Evolutionary conservation across 1,140 invertebrate genomes (phyloP).

Genomic region (Drosophila neocordata): DNA sequence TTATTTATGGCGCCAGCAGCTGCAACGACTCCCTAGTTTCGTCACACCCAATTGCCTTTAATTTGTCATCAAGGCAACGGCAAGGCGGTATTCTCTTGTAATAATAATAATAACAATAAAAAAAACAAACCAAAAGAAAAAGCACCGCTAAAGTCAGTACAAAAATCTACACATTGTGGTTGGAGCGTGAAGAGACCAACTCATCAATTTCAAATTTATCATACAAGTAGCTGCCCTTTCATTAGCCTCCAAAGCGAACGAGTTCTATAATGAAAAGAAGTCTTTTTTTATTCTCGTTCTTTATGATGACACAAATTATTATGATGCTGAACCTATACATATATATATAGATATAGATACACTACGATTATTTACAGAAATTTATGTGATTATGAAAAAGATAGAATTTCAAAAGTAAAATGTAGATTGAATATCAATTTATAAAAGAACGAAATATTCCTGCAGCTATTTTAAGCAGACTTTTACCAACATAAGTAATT

Average conservation of each 20-base stretch:
- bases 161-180: constrained; percentile 24
- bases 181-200: constrained; percentile 38
- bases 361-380: not conserved
- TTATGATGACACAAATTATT: constrained; percentile 1
- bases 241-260: constrained; percentile 8
- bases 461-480: not conserved
- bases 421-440: not conserved
- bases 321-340: not conserved
- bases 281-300: not conserved
- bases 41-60: constrained; percentile 48
- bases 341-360: too few relatives aligned
- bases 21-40: constrained; percentile 34
- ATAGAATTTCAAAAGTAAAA: not conserved
- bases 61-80: constrained; percentile 41
- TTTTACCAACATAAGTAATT: too few relatives aligned
- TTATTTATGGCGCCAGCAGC: constrained; percentile 50
- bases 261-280: not conserved
- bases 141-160: constrained; percentile 13
- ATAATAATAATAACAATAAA: constrained; percentile 5
- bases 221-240: constrained; percentile 36
- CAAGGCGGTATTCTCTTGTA: not conserved
- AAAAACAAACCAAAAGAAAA: constrained; percentile 10
- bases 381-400: not conserved
- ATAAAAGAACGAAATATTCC: not conserved
- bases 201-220: constrained; percentile 61